Percentiles rank a stretch among this genome's conserved stretches.
These are phyloP conservation scores for Penaeus monodon DNA, from an alignment of 2,888 invertebrate species.

Conservation along the genomic window DNA sequence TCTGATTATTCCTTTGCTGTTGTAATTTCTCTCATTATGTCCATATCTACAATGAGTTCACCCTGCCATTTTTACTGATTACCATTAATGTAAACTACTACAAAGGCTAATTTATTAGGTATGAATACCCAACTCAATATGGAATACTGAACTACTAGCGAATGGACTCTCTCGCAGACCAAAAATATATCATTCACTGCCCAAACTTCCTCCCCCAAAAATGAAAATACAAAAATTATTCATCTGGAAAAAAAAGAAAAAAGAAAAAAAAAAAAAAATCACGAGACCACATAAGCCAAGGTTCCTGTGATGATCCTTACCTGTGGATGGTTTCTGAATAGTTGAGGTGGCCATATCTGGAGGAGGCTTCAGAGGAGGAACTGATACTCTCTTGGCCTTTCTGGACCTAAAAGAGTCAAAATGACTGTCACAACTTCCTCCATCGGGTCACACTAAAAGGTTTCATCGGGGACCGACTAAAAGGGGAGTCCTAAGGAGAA, in stretches of 20 bases:
- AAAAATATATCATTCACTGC: no score
- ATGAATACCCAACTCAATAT: no score
- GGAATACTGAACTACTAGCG: no score
- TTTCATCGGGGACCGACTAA: neutral
- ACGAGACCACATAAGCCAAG: conserved; percentile 15
- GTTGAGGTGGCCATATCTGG: conserved; percentile 87
- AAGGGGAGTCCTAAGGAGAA: no score
- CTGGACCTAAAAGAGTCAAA: conserved; percentile 49
- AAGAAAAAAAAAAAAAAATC: neutral
- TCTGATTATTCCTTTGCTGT: no score
- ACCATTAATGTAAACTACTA: no score
- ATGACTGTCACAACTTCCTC: conserved; percentile 27
- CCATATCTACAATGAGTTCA: no score
- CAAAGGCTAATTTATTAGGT: no score
- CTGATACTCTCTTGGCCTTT: conserved; percentile 55
- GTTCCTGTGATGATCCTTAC: conserved; percentile 68
- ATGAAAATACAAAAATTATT: neutral
- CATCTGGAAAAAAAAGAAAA: neutral
- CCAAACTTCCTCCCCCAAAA: neutral
- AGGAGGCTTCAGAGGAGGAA: conserved; percentile 77
- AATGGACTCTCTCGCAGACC: no score
- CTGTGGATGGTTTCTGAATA: conserved; percentile 85
- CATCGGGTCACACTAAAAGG: neutral
- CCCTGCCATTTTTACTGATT: no score
- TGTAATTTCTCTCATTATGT: no score